Evolutionary conservation across 2,113 vertebrate species (phyloP).

Genomic region (Pyxicephalus adspersus): DNA sequence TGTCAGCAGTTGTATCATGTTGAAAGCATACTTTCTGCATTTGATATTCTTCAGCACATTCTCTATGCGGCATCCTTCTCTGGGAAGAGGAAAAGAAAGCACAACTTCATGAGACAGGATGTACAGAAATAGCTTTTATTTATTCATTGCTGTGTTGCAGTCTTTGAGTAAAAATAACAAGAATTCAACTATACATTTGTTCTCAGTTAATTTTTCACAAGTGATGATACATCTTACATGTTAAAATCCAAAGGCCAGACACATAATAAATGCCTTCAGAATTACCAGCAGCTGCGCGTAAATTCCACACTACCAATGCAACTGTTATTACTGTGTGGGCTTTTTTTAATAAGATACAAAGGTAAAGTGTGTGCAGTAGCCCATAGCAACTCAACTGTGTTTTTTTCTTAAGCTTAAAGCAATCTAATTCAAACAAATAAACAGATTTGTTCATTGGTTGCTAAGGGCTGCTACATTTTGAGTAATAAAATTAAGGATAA

Average conservation of each 20-base stretch:
- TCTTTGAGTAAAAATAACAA: constrained; percentile 84
- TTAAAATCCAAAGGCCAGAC: constrained; percentile 85
- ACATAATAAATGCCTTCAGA: constrained; percentile 80
- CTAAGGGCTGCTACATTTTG: too few species aligned
- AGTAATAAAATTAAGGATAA: too few species aligned
- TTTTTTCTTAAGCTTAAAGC: too few species aligned
- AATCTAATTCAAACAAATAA: too few species aligned
- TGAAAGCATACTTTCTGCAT: constrained; percentile 99
- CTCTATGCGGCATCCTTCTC: constrained; percentile 99
- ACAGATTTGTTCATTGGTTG: too few species aligned
- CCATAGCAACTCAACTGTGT: too few species aligned
- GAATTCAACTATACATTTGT: constrained; percentile 81
- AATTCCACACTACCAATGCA: constrained; percentile 40
- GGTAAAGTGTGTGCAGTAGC: too few species aligned
- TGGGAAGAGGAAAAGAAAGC: constrained; percentile 79
- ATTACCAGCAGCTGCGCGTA: constrained; percentile 66
- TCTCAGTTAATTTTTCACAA: constrained; percentile 66
- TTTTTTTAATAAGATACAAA: too few species aligned
- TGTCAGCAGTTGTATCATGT: constrained; percentile 97
- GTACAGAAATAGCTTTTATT: constrained; percentile 86
- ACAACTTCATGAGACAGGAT: constrained; percentile 82
- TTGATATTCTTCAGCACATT: constrained; percentile 98
- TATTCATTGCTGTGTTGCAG: constrained; percentile 82
- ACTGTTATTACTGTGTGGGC: too few species aligned
- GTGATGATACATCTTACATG: constrained; percentile 90